phyloP scores from a whole-genome alignment of 2,888 invertebrate genomes.

The Nymphalis c-album region DNA sequence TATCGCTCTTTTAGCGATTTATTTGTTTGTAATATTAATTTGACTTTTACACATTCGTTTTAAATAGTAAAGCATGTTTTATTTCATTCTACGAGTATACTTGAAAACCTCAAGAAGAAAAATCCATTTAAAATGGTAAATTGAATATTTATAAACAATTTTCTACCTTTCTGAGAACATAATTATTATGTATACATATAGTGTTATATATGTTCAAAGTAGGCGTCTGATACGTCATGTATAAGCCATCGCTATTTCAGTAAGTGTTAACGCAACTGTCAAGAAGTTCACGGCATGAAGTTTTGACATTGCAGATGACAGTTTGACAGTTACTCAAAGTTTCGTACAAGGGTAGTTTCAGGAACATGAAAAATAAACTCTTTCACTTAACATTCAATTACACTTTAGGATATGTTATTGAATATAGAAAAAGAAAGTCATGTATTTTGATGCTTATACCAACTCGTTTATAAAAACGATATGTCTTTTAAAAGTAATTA shows the following conservation, averaged over 20 bases:
- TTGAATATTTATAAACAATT: neutral
- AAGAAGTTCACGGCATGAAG: constrained; percentile 5
- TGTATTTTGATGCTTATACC: neutral
- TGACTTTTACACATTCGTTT: no score
- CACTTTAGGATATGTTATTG: neutral
- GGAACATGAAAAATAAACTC: constrained; percentile 17
- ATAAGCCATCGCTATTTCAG: neutral
- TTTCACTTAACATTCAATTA: constrained; percentile 11
- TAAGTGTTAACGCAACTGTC: constrained; percentile 14
- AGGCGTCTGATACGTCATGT: no score
- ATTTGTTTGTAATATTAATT: no score
- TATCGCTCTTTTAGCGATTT: no score
- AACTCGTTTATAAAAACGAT: no score
- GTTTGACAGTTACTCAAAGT: constrained; percentile 32
- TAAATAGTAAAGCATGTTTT: no score
- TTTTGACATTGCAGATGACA: constrained; percentile 32
- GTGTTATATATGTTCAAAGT: no score
- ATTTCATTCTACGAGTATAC: neutral
- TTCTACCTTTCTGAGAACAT: neutral
- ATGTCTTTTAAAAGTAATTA: no score
- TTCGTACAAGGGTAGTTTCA: constrained; percentile 24
- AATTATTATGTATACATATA: no score
- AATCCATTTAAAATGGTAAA: neutral
- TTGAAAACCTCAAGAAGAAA: neutral
- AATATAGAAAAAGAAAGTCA: neutral